phyloP scores from a whole-genome alignment of 2,113 vertebrate species.

The Rhea pennata region DNA sequence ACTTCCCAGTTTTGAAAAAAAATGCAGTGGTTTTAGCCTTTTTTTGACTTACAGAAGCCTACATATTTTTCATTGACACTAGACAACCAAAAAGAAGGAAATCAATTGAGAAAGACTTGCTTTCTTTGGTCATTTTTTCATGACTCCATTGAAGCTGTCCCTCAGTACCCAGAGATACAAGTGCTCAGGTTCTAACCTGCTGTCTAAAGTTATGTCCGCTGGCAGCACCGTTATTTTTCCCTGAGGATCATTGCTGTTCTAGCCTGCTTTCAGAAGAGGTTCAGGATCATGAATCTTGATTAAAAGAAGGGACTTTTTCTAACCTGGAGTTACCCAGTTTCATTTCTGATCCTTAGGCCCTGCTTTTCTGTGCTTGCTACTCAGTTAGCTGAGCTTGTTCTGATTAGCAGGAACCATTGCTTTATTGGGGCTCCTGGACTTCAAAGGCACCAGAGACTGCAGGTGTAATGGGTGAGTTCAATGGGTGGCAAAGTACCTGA shows the following conservation, averaged over 20 bases:
- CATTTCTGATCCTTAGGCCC: not conserved
- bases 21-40: not conserved
- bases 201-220: not conserved
- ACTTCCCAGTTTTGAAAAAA: not conserved
- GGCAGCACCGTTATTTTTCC: not conserved
- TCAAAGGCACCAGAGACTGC: not conserved
- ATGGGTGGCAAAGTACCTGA: not conserved
- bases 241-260: not conserved
- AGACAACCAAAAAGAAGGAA: not conserved
- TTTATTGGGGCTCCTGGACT: not conserved
- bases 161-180: not conserved
- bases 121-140: not conserved
- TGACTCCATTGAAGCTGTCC: not conserved
- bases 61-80: not conserved
- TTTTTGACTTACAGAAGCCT: not conserved
- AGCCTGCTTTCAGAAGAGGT: not conserved
- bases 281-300: not conserved
- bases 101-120: not conserved
- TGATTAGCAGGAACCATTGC: not conserved
- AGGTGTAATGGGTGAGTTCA: not conserved
- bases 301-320: not conserved
- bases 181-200: not conserved
- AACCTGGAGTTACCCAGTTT: not conserved
- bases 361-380: not conserved
- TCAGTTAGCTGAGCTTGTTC: not conserved